Evolutionary conservation across 2,888 invertebrate genomes (phyloP), one percentile per base, ranked within the genome.

Genomic region (Venusia cambrica): DNA sequence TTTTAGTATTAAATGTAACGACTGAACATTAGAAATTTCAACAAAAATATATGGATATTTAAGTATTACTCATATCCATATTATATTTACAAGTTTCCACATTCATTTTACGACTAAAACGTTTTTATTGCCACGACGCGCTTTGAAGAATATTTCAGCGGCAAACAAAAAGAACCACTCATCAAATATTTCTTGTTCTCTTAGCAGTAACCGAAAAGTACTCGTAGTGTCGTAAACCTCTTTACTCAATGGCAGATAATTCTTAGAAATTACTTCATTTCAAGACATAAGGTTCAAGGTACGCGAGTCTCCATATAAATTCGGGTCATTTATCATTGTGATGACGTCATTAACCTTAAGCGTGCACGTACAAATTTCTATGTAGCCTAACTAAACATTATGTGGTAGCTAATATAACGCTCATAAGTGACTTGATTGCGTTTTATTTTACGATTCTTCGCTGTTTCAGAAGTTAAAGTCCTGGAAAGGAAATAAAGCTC

Each of bases 201-300:
- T n/a, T 9, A 10, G 11, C 13, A 6, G 12, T 25, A 16, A 32
- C 19, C 11, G 9, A 8, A 11, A 20, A 9, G n/a, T n/a, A n/a
- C n/a, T n/a, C 10, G 13, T 14, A 18, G 3, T 6, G 13, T 48
- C 46, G 48, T 33, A 45, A 36, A 26, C 26, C 42, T 43, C 16
- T 15, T 41, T 28, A 19, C 24, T 58, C 59, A 58, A 47, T 54
- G 45, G 42, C 36, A 57, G 61, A 68, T 72, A 68, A 73, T 73
- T 72, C 71, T 72, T 69, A 71, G 68, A 66, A 72, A 73, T 74
- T 72, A 73, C 73, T 73, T 71, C 69, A 71, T 71, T 73, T 72
- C 59, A 68, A 72, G 73, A 71, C 72, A 67, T 66, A 68, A 67
- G 72, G 71, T 47, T 50, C 62, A 64, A 62, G 65, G 68, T 68